Percentiles rank a stretch among this genome's conserved stretches.
These are phyloP conservation scores for Podarcis cretensis DNA, from an alignment of 2,113 vertebrate genomes.

Conservation along the genomic window DNA sequence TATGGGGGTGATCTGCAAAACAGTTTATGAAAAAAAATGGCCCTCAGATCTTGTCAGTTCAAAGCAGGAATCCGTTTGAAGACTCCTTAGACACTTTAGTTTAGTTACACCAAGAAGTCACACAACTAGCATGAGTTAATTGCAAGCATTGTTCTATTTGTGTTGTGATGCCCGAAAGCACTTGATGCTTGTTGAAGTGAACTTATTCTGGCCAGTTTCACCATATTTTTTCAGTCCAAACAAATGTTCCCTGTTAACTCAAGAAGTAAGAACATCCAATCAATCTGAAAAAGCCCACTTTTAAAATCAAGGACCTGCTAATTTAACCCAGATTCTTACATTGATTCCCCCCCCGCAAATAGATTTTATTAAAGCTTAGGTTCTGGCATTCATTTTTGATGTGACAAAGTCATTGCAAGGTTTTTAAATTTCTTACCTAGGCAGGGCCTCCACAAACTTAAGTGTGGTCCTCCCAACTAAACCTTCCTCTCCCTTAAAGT, in stretches of 20 bases:
- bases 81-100: neutral
- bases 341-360: neutral
- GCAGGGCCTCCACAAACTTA: no score
- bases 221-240: neutral
- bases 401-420: no score
- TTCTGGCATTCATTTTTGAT: no score
- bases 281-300: neutral
- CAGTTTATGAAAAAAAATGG: neutral
- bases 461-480: neutral
- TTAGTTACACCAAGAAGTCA: neutral
- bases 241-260: neutral
- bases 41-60: no score
- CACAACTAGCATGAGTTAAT: neutral
- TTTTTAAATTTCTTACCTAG: neutral
- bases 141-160: neutral
- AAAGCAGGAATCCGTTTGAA: neutral
- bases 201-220: neutral
- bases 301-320: neutral
- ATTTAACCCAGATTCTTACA: neutral
- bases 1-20: slow-evolving; percentile 37
- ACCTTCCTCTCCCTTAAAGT: neutral
- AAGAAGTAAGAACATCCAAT: neutral
- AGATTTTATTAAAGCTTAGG: no score
- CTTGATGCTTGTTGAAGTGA: neutral
- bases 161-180: neutral